phyloP scores from a whole-genome alignment of 2,888 invertebrate genomes.

The Drosophila merina region DNA sequence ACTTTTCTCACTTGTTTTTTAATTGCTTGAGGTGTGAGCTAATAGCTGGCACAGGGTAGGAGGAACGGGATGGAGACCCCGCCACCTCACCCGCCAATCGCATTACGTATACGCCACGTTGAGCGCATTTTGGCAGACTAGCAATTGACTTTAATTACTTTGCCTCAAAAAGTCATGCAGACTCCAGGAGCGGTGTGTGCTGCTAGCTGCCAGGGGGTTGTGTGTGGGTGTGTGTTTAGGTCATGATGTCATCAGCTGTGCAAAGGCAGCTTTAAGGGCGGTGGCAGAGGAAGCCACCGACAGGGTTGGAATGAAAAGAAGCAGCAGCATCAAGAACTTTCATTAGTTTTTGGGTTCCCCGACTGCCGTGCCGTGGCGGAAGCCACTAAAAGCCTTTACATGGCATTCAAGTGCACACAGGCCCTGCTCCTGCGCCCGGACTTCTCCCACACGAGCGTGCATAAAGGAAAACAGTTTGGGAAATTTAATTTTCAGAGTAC shows the following conservation, averaged over 20 bases:
- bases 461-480: constrained; percentile 46
- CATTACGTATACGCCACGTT: constrained; percentile 68
- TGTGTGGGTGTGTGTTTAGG: constrained; percentile 19
- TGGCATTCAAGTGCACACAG: constrained; percentile 38
- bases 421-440: background rate
- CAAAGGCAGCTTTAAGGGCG: constrained; percentile 7
- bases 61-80: background rate
- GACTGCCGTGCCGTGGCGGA: constrained; percentile 24
- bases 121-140: constrained; percentile 70
- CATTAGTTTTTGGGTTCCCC: constrained; percentile 61
- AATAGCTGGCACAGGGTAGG: constrained; percentile 55
- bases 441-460: background rate
- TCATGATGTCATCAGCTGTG: constrained; percentile 50
- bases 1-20: no score
- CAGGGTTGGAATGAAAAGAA: constrained; percentile 5
- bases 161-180: constrained; percentile 59
- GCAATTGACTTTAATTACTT: constrained; percentile 79
- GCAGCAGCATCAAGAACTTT: constrained; percentile 39
- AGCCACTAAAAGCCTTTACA: constrained; percentile 63
- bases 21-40: constrained; percentile 24
- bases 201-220: constrained; percentile 5
- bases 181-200: constrained; percentile 6
- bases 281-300: background rate
- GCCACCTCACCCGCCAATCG: constrained; percentile 23
- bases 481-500: constrained; percentile 72